Percentiles rank a stretch among this genome's conserved stretches.
phyloP scores from a whole-genome alignment of 2,797 vertebrate genomes.

The Microctenopoma steveboyesi region DNA sequence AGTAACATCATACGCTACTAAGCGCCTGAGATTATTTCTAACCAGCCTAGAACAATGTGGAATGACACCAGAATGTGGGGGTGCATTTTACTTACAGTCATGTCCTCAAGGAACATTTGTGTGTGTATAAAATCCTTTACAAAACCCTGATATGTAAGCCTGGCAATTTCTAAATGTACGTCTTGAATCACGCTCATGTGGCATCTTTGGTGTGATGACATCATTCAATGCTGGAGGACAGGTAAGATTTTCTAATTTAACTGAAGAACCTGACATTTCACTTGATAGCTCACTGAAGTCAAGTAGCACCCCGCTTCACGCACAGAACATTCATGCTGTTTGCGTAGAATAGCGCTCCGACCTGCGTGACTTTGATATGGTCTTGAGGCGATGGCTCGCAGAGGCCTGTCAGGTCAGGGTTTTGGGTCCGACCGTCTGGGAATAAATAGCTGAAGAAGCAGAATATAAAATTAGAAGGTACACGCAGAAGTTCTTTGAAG shows the following conservation, averaged over 20 bases:
- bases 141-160: not conserved
- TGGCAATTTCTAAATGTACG: not conserved
- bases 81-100: conserved; percentile 50
- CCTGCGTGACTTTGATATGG: conserved; percentile 99
- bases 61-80: conserved; percentile 32
- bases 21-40: conserved; percentile 34
- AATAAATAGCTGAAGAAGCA: conserved; percentile 90
- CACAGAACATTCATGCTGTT: no score
- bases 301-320: conserved; percentile 3
- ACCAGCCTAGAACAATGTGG: conserved; percentile 31
- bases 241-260: no score
- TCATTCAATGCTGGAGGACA: not conserved
- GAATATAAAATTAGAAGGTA: conserved; percentile 26
- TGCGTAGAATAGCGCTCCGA: conserved; percentile 45
- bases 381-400: conserved; percentile 98
- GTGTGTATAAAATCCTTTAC: conserved; percentile 1
- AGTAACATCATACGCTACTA: conserved; percentile 31
- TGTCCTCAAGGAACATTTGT: conserved; percentile 22
- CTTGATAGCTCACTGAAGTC: conserved; percentile 3
- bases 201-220: conserved; percentile 84
- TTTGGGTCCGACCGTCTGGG: conserved; percentile 95
- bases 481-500: not conserved
- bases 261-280: not conserved
- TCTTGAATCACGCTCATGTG: no score
- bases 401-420: conserved; percentile 88